A percentile compares a stretch with the other conserved stretches of the same genome.
Conservation (phyloP, 2,797 vertebrate genomes). For the Danio tinwini region DNA sequence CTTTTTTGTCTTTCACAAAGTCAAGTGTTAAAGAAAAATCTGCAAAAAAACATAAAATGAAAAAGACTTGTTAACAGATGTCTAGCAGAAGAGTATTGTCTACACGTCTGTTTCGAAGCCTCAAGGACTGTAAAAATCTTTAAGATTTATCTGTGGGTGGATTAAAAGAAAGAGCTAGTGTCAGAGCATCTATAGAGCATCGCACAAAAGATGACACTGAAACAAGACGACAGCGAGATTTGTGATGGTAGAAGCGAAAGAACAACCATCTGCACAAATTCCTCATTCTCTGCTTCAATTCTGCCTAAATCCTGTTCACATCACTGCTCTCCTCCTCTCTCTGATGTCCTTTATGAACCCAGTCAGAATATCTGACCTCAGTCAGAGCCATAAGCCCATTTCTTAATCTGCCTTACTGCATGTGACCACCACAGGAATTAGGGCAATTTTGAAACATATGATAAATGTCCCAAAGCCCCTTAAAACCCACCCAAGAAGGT, state of each 20-base stretch:
- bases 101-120: neutral
- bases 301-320: conserved; percentile 29
- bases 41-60: no score
- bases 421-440: conserved; percentile 59
- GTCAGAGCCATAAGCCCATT: conserved; percentile 52
- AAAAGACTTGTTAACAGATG: conserved; percentile 21
- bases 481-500: neutral
- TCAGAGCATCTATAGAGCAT: neutral
- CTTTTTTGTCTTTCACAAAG: neutral
- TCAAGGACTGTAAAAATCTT: neutral
- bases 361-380: conserved; percentile 36
- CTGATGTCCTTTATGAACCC: conserved; percentile 22
- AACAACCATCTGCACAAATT: conserved; percentile 69
- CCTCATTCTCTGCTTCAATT: conserved; percentile 21
- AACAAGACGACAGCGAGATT: conserved; percentile 61
- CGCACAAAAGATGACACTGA: conserved; percentile 26
- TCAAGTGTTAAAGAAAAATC: neutral
- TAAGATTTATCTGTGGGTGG: conserved; percentile 38
- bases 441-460: conserved; percentile 65
- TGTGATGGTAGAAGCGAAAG: conserved; percentile 62
- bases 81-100: conserved; percentile 3
- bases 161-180: conserved; percentile 20
- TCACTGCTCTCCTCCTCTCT: conserved; percentile 26
- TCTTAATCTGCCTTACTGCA: conserved; percentile 49
- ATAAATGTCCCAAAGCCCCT: neutral